Evolutionary conservation across 2,888 invertebrate genomes (phyloP).

Genomic region (Chrysodeixis includens): DNA sequence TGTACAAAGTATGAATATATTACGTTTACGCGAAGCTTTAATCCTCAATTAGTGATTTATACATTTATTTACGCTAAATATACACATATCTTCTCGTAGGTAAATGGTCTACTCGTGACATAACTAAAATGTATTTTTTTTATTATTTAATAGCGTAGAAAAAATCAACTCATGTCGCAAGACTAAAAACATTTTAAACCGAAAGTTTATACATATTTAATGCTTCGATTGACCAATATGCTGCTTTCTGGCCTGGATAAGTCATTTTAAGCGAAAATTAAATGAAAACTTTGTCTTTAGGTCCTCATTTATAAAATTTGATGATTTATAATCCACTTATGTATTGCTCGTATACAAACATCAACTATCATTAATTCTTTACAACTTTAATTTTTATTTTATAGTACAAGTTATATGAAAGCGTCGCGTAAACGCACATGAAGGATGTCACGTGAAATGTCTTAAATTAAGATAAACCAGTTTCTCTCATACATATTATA

Average conservation of each 20-base stretch:
- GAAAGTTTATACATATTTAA: too few species aligned
- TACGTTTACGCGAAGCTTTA: slow-evolving; percentile 18
- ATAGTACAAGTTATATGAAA: background rate
- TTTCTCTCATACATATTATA: slow-evolving; percentile 27
- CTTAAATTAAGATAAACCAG: slow-evolving; percentile 31
- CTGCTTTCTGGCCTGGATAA: too few species aligned
- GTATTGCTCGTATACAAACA: background rate
- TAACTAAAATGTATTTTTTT: too few species aligned
- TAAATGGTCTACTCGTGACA: too few species aligned
- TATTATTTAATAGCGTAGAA: too few species aligned
- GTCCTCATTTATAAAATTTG: background rate
- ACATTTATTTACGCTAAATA: background rate
- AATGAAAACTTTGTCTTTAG: too few species aligned
- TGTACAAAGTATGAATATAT: slow-evolving; percentile 29
- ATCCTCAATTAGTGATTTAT: background rate
- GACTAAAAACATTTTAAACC: too few species aligned
- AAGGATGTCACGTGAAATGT: slow-evolving; percentile 27
- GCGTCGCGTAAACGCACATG: slow-evolving; percentile 7
- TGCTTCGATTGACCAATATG: too few species aligned
- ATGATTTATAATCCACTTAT: background rate
- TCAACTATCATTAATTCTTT: background rate
- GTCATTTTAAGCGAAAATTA: too few species aligned
- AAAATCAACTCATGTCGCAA: too few species aligned
- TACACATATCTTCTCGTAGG: too few species aligned
- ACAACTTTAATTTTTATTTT: background rate